These are phyloP conservation scores for Proisotoma minuta DNA, from an alignment of 2,888 invertebrate genomes.

Conservation along the genomic window DNA sequence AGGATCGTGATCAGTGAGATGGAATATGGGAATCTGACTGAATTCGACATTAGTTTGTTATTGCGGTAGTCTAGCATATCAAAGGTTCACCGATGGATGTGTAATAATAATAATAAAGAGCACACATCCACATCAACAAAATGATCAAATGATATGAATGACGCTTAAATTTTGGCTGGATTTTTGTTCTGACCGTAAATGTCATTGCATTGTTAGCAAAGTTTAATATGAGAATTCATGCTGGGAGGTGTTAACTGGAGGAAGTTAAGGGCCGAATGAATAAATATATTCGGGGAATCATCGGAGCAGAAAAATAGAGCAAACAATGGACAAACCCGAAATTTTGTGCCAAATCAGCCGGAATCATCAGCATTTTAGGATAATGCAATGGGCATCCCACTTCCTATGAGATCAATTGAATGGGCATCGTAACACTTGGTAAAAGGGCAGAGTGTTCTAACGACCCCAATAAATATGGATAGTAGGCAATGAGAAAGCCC, in stretches of 20 bases:
- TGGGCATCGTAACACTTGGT: neutral
- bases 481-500: too few species aligned
- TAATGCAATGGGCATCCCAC: too few species aligned
- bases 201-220: neutral
- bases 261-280: neutral
- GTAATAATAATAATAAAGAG: slow-evolving; percentile 3
- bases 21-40: neutral
- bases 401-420: neutral
- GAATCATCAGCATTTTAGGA: slow-evolving; percentile 1
- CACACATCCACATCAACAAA: neutral
- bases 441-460: neutral
- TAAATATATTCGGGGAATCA: neutral
- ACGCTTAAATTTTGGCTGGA: neutral
- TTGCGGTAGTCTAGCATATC: neutral
- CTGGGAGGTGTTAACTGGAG: neutral
- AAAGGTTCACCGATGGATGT: neutral
- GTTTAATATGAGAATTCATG: neutral
- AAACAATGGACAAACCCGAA: neutral
- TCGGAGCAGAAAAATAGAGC: neutral
- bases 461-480: too few species aligned
- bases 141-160: neutral
- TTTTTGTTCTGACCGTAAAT: neutral
- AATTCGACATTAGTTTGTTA: too few species aligned
- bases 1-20: neutral
- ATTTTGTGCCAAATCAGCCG: slow-evolving; percentile 7